These are phyloP conservation scores for Elmis aenea DNA, from an alignment of 2,888 invertebrate species.

Conservation along the genomic window DNA sequence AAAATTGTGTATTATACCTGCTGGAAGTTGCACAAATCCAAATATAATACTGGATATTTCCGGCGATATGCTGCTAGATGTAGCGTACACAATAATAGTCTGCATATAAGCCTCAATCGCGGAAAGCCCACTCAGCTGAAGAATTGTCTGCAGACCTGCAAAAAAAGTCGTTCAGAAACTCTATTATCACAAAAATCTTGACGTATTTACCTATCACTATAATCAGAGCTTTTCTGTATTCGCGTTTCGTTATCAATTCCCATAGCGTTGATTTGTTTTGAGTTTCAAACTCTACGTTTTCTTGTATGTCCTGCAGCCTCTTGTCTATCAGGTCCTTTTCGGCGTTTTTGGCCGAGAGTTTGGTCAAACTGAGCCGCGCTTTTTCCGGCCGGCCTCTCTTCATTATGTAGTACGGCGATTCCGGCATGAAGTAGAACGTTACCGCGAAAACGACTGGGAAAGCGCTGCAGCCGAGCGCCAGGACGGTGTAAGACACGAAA, in stretches of 20 bases:
- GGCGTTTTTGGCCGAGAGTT: constrained; percentile 10
- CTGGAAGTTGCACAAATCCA: constrained; percentile 54
- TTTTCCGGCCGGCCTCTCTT: constrained; percentile 39
- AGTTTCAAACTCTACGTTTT: constrained; percentile 38
- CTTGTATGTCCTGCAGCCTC: constrained; percentile 25
- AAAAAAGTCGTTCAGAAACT: too few species aligned
- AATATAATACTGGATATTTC: constrained; percentile 55
- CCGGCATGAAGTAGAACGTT: constrained; percentile 45
- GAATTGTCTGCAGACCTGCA: constrained; percentile 53
- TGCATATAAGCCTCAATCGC: constrained; percentile 59
- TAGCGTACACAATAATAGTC: constrained; percentile 54
- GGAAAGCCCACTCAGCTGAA: constrained; percentile 57
- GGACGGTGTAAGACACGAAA: constrained; percentile 39
- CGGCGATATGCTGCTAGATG: constrained; percentile 50
- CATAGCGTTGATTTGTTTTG: constrained; percentile 36
- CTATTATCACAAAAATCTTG: too few species aligned
- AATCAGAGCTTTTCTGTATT: constrained; percentile 38
- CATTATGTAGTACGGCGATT: constrained; percentile 45
- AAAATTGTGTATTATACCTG: constrained; percentile 42
- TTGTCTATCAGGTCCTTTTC: constrained; percentile 34
- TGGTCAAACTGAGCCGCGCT: constrained; percentile 33
- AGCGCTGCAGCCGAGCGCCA: constrained; percentile 36
- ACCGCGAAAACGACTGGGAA: constrained; percentile 41
- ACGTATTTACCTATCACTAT: constrained; percentile 46
- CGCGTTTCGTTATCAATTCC: constrained; percentile 35